Conservation (phyloP, 1,140 invertebrate genomes). For the Asbolus verrucosus region DNA sequence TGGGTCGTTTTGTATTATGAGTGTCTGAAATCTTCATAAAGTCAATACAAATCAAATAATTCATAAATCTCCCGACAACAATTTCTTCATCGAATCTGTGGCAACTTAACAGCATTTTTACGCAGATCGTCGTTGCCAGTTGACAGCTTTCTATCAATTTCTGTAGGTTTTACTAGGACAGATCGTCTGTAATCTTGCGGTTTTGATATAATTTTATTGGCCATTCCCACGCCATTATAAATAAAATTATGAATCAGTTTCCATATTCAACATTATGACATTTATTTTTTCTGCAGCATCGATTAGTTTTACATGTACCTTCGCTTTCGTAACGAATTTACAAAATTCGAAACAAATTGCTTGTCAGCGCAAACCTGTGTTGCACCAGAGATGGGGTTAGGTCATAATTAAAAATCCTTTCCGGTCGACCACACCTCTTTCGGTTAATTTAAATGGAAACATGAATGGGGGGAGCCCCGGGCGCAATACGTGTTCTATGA, state of each 20-base stretch:
- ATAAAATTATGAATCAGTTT: slow-evolving; percentile 1
- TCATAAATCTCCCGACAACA: background rate
- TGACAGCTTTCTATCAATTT: slow-evolving; percentile 34
- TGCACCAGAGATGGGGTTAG: slow-evolving; percentile 5
- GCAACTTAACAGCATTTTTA: background rate
- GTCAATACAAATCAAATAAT: background rate
- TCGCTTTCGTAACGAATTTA: slow-evolving; percentile 18
- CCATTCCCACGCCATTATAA: background rate
- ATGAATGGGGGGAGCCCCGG: slow-evolving; percentile 14
- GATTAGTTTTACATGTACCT: slow-evolving; percentile 21
- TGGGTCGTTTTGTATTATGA: slow-evolving; percentile 15
- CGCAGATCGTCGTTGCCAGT: background rate
- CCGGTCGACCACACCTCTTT: slow-evolving; percentile 42
- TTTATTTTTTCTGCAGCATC: background rate
- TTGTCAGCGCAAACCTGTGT: slow-evolving; percentile 1
- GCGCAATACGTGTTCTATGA: slow-evolving; percentile 4
- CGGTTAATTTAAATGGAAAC: slow-evolving; percentile 21
- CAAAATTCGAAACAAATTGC: slow-evolving; percentile 12
- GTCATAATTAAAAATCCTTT: slow-evolving; percentile 42
- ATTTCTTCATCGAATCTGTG: background rate
- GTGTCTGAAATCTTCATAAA: background rate
- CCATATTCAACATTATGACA: slow-evolving; percentile 11
- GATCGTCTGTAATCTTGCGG: slow-evolving; percentile 11
- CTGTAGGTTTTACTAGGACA: slow-evolving; percentile 7
- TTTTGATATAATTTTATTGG: background rate